phyloP scores from a whole-genome alignment of 2,888 invertebrate genomes.

The Periphyllus acericola region DNA sequence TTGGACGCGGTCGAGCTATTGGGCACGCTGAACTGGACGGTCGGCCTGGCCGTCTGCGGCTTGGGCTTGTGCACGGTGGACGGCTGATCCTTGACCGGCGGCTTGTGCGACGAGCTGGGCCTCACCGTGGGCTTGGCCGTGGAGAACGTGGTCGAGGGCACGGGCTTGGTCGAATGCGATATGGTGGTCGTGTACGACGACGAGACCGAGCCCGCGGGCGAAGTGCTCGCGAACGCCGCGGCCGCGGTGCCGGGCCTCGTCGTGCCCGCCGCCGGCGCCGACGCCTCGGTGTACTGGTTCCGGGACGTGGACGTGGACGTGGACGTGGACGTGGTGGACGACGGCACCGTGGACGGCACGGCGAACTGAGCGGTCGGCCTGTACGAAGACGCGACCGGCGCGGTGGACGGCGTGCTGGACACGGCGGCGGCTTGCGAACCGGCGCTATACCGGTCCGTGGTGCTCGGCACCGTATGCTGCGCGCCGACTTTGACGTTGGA shows the following conservation, averaged over 20 bases:
- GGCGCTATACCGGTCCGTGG: slow-evolving; percentile 48
- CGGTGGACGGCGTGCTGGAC: slow-evolving; percentile 64
- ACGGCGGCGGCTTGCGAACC: slow-evolving; percentile 65
- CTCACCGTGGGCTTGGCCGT: slow-evolving; percentile 51
- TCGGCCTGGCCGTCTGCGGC: slow-evolving; percentile 64
- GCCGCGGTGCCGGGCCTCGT: slow-evolving; percentile 38
- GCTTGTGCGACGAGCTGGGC: slow-evolving; percentile 49
- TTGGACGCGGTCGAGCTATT: slow-evolving; percentile 52
- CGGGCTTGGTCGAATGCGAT: slow-evolving; percentile 56
- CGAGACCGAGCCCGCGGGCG: slow-evolving; percentile 46
- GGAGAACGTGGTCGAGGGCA: slow-evolving; percentile 34
- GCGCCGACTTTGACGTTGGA: background rate
- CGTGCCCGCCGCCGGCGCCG: background rate
- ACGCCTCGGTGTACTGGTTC: slow-evolving; percentile 36
- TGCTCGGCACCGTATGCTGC: slow-evolving; percentile 38
- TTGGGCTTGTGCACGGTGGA: slow-evolving; percentile 64
- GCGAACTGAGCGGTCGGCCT: slow-evolving; percentile 63
- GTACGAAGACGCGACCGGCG: slow-evolving; percentile 49
- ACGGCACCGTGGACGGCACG: slow-evolving; percentile 62
- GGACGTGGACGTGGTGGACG: slow-evolving; percentile 61
- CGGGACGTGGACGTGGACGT: slow-evolving; percentile 58
- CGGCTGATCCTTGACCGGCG: slow-evolving; percentile 63
- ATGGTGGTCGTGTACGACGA: slow-evolving; percentile 57
- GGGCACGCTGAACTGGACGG: slow-evolving; percentile 68
- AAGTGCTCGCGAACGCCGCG: slow-evolving; percentile 16